These are phyloP conservation scores for Lophotis ruficrista DNA, from an alignment of 2,113 vertebrate genomes.

Conservation along the genomic window DNA sequence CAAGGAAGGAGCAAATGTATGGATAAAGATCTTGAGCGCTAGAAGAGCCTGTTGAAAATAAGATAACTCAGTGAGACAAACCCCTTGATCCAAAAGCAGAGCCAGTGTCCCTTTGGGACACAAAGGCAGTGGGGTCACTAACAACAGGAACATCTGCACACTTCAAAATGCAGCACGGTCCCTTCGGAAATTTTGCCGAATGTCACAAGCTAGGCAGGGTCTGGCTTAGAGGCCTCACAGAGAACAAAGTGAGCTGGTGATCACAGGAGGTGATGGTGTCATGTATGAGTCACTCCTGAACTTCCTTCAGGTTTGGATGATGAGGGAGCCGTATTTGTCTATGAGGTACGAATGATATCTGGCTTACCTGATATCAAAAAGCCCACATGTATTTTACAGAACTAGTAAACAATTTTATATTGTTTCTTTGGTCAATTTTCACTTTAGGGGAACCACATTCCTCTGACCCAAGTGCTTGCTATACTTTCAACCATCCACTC, in stretches of 20 bases:
- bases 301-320: not conserved
- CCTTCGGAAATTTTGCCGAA: not conserved
- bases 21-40: not conserved
- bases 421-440: not conserved
- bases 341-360: not conserved
- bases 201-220: not conserved
- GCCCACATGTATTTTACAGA: not conserved
- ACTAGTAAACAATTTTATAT: not conserved
- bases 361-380: not conserved
- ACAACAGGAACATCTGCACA: not conserved
- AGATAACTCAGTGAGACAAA: not conserved
- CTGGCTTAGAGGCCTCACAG: not conserved
- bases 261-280: not conserved
- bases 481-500: not conserved
- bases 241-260: not conserved
- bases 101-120: not conserved
- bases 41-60: not conserved
- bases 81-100: not conserved
- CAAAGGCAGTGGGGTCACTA: not conserved
- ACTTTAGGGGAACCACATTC: not conserved
- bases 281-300: not conserved
- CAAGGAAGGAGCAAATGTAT: not conserved
- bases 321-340: not conserved
- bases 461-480: not conserved
- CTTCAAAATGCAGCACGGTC: not conserved